phyloP scores from a whole-genome alignment of 2,888 invertebrate genomes.

The Hydrotaea cyrtoneurina region DNA sequence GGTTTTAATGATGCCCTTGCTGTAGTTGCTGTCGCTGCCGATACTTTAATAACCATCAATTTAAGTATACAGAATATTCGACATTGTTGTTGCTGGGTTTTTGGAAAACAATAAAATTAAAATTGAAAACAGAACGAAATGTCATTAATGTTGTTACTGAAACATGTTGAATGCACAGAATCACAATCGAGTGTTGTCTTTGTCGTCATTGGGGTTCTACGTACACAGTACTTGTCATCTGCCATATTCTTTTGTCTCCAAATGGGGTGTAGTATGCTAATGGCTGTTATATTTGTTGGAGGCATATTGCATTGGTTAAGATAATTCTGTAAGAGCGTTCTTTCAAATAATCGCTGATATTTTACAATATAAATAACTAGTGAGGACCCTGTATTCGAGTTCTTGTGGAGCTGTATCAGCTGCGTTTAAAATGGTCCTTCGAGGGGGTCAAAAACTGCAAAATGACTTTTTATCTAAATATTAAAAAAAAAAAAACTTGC shows the following conservation, averaged over 20 bases:
- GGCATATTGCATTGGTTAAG: too few species aligned
- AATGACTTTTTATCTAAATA: too few species aligned
- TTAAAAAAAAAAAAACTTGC: too few species aligned
- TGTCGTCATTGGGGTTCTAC: not conserved
- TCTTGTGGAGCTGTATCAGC: too few species aligned
- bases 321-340: too few species aligned
- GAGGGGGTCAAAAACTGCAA: too few species aligned
- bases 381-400: too few species aligned
- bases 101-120: slow-evolving; percentile 15
- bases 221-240: not conserved
- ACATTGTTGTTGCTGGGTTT: not conserved
- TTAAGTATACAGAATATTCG: slow-evolving; percentile 16
- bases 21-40: slow-evolving; percentile 6
- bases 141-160: slow-evolving; percentile 20
- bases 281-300: too few species aligned
- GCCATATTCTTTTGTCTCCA: not conserved
- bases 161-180: not conserved
- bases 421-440: too few species aligned
- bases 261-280: not conserved
- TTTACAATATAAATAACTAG: too few species aligned
- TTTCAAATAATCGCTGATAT: too few species aligned
- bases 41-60: slow-evolving; percentile 25
- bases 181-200: not conserved
- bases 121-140: slow-evolving; percentile 7
- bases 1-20: slow-evolving; percentile 22